phyloP scores from a whole-genome alignment of 1,140 invertebrate genomes.

The Papilio aristodemus region DNA sequence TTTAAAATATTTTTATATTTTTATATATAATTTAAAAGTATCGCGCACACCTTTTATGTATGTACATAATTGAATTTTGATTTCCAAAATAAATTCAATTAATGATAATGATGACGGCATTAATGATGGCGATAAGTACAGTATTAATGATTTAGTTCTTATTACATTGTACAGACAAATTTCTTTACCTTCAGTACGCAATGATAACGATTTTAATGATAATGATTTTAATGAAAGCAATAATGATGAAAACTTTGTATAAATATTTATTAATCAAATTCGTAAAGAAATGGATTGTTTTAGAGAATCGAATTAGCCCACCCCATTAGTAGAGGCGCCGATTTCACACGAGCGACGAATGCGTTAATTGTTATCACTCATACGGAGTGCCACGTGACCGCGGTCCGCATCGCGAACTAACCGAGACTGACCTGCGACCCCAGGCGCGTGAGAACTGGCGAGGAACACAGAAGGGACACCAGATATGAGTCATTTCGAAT shows the following conservation, averaged over 20 bases:
- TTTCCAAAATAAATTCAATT: too few relatives aligned
- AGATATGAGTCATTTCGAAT: constrained; percentile 18
- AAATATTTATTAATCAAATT: not conserved
- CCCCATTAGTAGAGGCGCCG: constrained; percentile 7
- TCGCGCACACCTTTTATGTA: too few relatives aligned
- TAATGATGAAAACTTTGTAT: not conserved
- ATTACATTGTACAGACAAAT: not conserved
- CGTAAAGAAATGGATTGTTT: not conserved
- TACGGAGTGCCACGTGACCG: constrained; percentile 21
- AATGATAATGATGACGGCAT: too few relatives aligned
- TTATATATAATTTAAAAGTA: too few relatives aligned
- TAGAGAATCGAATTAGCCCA: not conserved
- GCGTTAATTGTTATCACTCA: constrained; percentile 36
- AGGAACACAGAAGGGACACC: constrained; percentile 13
- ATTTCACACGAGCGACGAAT: constrained; percentile 33
- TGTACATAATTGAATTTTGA: too few relatives aligned
- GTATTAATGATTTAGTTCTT: too few relatives aligned
- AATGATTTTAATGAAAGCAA: not conserved
- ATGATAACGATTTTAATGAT: not conserved
- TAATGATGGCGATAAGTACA: too few relatives aligned
- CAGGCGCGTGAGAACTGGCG: constrained; percentile 43
- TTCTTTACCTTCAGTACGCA: too few relatives aligned
- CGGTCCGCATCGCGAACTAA: constrained; percentile 30
- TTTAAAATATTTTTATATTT: too few relatives aligned
- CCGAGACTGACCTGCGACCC: constrained; percentile 42